Conservation (phyloP, 2,797 vertebrate genomes). For the Chelon labrosus region DNA sequence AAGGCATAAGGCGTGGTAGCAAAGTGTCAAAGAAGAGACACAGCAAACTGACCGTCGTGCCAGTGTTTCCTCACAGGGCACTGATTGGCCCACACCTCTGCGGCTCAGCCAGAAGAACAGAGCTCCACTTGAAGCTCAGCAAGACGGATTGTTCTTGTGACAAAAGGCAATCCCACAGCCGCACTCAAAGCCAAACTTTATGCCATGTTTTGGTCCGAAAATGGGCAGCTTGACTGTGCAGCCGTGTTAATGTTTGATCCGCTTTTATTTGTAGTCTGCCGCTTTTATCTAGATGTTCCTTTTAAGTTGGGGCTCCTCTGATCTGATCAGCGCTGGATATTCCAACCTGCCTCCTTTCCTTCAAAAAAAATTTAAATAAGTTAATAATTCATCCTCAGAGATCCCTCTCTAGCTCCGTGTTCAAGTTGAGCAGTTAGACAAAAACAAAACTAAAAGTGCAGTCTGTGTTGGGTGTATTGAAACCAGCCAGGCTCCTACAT, state of each 20-base stretch:
- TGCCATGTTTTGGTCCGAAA: background rate
- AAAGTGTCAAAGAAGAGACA: too few species aligned
- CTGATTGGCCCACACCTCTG: too few species aligned
- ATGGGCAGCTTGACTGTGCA: background rate
- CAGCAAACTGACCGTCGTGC: too few species aligned
- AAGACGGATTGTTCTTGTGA: too few species aligned
- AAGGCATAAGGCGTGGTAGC: too few species aligned
- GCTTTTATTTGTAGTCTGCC: background rate
- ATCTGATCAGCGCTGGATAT: slow-evolving; percentile 34
- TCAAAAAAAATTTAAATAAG: background rate
- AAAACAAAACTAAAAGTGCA: slow-evolving; percentile 17
- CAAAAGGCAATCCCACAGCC: background rate
- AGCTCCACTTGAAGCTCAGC: too few species aligned
- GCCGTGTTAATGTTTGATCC: slow-evolving; percentile 2
- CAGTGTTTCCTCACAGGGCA: too few species aligned
- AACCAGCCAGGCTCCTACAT: slow-evolving; percentile 21
- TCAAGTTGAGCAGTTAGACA: slow-evolving; percentile 29
- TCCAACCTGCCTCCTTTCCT: slow-evolving; percentile 11
- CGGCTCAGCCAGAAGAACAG: too few species aligned
- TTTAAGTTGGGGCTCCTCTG: slow-evolving; percentile 15
- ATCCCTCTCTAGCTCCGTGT: slow-evolving; percentile 15
- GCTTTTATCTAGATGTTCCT: slow-evolving; percentile 2
- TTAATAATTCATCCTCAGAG: background rate
- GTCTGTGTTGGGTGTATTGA: background rate
- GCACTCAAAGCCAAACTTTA: background rate